Base-by-base conservation (phyloP, 2,888 invertebrate genomes). In the Drosophila histrio region DNA sequence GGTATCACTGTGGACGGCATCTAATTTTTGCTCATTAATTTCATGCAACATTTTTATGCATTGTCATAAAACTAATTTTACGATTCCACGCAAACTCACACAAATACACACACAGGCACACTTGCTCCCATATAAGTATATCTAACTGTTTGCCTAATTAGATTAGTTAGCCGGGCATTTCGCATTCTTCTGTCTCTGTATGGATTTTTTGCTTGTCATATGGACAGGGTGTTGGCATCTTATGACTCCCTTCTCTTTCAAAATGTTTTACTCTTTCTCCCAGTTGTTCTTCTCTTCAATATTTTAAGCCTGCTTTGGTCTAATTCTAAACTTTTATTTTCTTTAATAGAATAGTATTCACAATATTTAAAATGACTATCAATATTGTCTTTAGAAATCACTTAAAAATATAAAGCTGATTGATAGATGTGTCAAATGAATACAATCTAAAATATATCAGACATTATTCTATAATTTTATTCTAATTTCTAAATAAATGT, bases 61-160 rank as follows among this genome's bases (percentile, higher is more conserved):
- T 63, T 78, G 87, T 87, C 88, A 87, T 87, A 83, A 87, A 87
- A 87, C 69, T 79, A 75, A 83, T 87, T 87, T 87, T 83, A 88
- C 74, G 73, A 74, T 77, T 77, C 50, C 46, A 49, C 28, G 59
- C 38, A 54, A 17, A 22, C 30, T 11, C 19, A 22, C 21, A 15
- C 38, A 56, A 34, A 19, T 49, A 13, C 24, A 43, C 56, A 19
- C 41, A 28, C 17, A 28, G n/a, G 22, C 34, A 52, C 19, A 9
- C 9, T 44, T 19, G 24, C 8, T 15, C 19, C 38, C 8, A 43
- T 34, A 46, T n/a, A 21, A 26, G 32, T 52, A 36, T 52, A 50
- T 50, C 38, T 62, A 52, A 54, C 54, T 70, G 72, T 63, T 78
- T 75, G 73, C 65, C 88, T 87, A 87, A 87, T 88, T 82, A 83